These are phyloP conservation scores for Pseudomyrmex cubaensis DNA, from an alignment of 1,140 invertebrate genomes.

Conservation along the genomic window DNA sequence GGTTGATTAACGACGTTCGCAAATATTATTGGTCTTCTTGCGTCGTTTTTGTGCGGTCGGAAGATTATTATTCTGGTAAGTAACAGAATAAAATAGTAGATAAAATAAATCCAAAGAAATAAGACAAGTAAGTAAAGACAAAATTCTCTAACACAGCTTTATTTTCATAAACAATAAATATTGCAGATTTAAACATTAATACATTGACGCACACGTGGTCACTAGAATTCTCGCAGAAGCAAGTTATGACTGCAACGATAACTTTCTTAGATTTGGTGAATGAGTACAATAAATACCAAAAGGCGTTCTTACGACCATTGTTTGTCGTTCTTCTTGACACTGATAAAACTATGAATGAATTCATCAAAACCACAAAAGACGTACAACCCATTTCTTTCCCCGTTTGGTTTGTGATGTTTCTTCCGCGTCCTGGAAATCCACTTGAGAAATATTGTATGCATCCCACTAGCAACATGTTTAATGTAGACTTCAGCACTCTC, in stretches of 20 bases:
- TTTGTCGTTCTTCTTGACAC: conserved; percentile 69
- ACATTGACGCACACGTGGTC: conserved; percentile 11
- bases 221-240: conserved; percentile 54
- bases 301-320: conserved; percentile 53
- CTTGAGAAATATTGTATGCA: conserved; percentile 52
- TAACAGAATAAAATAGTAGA: too few relatives aligned
- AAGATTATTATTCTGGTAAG: too few relatives aligned
- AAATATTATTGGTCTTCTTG: conserved; percentile 64
- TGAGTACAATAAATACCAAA: conserved; percentile 29
- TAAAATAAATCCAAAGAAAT: too few relatives aligned
- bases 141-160: neutral
- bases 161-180: neutral
- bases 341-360: conserved; percentile 50
- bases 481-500: conserved; percentile 66
- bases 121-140: too few relatives aligned
- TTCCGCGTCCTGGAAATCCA: neutral
- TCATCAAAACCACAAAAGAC: conserved; percentile 30
- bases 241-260: conserved; percentile 50
- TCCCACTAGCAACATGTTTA: conserved; percentile 62
- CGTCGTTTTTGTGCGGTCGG: neutral
- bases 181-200: conserved; percentile 6
- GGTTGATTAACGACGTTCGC: conserved; percentile 60
- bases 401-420: conserved; percentile 73
- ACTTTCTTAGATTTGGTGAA: conserved; percentile 56
- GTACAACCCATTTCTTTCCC: conserved; percentile 63